A percentile compares a stretch with the other conserved stretches of the same genome.
phyloP scores from a whole-genome alignment of 2,113 vertebrate species.

The Triplophysa siluroides region DNA sequence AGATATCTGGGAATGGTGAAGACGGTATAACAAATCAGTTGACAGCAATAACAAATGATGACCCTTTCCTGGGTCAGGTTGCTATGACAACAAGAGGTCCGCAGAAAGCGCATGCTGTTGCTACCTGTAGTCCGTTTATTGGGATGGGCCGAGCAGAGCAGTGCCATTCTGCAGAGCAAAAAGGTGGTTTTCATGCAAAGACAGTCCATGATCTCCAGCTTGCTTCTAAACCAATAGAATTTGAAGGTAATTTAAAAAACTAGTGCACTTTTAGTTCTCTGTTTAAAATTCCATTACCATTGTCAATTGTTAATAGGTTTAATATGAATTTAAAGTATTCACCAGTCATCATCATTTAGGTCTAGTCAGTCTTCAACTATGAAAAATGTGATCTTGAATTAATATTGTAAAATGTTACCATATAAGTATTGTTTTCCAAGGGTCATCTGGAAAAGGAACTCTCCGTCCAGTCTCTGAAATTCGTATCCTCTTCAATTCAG shows the following conservation, averaged over 20 bases:
- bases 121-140: slow-evolving; percentile 61
- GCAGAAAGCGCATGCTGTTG: slow-evolving; percentile 63
- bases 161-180: slow-evolving; percentile 62
- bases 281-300: too few species aligned
- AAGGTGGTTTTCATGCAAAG: slow-evolving; percentile 68
- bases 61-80: slow-evolving; percentile 64
- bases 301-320: too few species aligned
- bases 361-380: too few species aligned
- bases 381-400: background rate
- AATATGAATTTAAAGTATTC: background rate
- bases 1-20: slow-evolving; percentile 59
- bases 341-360: background rate
- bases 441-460: slow-evolving; percentile 65
- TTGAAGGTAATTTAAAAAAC: slow-evolving; percentile 75
- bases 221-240: slow-evolving; percentile 71
- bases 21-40: slow-evolving; percentile 57
- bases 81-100: slow-evolving; percentile 68
- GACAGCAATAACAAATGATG: slow-evolving; percentile 55
- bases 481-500: slow-evolving; percentile 84
- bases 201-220: slow-evolving; percentile 75
- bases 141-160: slow-evolving; percentile 64
- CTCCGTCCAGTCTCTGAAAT: slow-evolving; percentile 93
- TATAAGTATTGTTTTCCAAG: slow-evolving; percentile 67
- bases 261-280: background rate
- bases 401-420: slow-evolving; percentile 19